Conservation (phyloP, 2,113 vertebrate species). For the Centropus unirufus region DNA sequence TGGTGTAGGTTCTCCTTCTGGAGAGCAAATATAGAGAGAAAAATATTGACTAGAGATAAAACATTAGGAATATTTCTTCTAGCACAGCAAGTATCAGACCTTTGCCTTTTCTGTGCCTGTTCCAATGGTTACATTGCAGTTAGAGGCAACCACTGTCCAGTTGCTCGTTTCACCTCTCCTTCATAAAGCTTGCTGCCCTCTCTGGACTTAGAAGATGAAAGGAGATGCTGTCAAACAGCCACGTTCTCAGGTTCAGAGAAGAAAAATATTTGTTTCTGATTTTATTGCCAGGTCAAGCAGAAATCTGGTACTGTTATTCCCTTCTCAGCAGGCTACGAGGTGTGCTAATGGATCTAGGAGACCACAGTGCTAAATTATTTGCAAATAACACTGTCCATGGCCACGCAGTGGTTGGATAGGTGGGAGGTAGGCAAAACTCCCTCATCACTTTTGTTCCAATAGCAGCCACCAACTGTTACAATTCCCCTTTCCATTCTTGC, state of each 20-base stretch:
- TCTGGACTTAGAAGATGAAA: background rate
- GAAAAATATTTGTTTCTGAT: background rate
- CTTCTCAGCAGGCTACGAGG: background rate
- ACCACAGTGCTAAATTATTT: background rate
- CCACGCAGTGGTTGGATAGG: background rate
- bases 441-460: background rate
- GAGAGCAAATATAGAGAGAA: background rate
- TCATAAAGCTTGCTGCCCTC: background rate
- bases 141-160: background rate
- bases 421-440: background rate
- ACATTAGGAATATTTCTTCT: background rate
- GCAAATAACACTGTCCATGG: background rate
- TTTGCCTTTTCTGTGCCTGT: background rate
- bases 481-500: background rate
- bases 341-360: constrained; percentile 7
- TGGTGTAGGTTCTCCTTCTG: background rate
- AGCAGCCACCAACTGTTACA: background rate
- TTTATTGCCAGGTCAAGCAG: background rate
- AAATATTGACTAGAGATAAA: background rate
- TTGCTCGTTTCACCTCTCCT: background rate
- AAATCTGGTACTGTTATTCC: background rate
- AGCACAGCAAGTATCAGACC: background rate
- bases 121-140: background rate
- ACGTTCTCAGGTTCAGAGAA: background rate
- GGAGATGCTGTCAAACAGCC: background rate